A percentile compares a stretch with the other conserved stretches of the same genome.
Evolutionary conservation across 2,797 vertebrate species (phyloP).

Genomic region (Austrolebias charrua): DNA sequence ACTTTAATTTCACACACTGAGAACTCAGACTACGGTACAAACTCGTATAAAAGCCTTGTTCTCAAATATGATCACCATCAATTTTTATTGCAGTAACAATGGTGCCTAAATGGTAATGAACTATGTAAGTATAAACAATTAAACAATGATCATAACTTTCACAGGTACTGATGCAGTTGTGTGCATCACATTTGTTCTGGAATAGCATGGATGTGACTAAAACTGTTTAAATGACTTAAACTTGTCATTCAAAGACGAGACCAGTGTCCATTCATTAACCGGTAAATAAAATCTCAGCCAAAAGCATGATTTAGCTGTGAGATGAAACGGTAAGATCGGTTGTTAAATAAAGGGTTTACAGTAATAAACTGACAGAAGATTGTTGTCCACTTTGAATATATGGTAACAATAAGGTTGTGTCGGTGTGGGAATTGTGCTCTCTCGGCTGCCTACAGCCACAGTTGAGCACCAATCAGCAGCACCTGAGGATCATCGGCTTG

Average conservation of each 20-base stretch:
- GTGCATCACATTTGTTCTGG: conserved; percentile 30
- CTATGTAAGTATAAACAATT: conserved; percentile 36
- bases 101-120: conserved; percentile 45
- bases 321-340: conserved; percentile 63
- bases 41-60: conserved; percentile 18
- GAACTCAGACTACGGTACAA: conserved; percentile 24
- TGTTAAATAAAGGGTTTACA: conserved; percentile 59
- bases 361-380: conserved; percentile 44
- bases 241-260: conserved; percentile 32
- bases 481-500: no score
- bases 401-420: conserved; percentile 2
- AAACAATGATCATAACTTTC: conserved; percentile 45
- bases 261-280: conserved; percentile 59
- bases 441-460: no score
- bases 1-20: conserved; percentile 37
- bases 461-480: no score
- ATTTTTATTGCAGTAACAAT: conserved; percentile 38
- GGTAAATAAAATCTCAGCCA: conserved; percentile 66
- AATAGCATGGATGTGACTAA: conserved; percentile 31
- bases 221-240: conserved; percentile 41
- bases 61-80: conserved; percentile 39
- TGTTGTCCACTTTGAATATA: conserved; percentile 42
- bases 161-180: conserved; percentile 45
- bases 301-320: conserved; percentile 61
- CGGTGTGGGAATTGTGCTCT: no score